phyloP scores from a whole-genome alignment of 2,797 vertebrate genomes.

The Eutrigla gurnardus region DNA sequence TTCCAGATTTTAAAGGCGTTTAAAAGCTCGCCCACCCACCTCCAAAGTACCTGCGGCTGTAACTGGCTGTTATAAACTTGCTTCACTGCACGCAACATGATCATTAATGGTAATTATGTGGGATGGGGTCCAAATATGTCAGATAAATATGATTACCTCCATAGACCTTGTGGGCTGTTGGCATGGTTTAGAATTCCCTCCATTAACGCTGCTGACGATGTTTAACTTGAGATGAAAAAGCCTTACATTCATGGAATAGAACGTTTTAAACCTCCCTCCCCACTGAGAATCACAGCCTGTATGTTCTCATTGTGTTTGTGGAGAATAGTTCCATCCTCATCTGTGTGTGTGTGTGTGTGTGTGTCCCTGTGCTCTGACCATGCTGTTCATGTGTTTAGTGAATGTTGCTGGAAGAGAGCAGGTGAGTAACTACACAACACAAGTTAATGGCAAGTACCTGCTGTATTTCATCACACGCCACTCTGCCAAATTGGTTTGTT shows the following conservation, averaged over 20 bases:
- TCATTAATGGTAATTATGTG: slow-evolving; percentile 57
- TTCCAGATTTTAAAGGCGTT: slow-evolving; percentile 55
- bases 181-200: neutral
- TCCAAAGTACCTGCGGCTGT: slow-evolving; percentile 45
- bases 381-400: slow-evolving; percentile 59
- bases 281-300: neutral
- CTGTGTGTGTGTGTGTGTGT: slow-evolving; percentile 59
- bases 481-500: neutral
- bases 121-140: slow-evolving; percentile 40
- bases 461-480: neutral
- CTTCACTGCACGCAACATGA: slow-evolving; percentile 34
- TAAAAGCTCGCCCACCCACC: slow-evolving; percentile 31
- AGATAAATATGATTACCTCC: slow-evolving; percentile 25
- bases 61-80: slow-evolving; percentile 19
- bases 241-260: slow-evolving; percentile 5
- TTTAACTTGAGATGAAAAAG: slow-evolving; percentile 12
- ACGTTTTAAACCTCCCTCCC: neutral
- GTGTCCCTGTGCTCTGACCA: slow-evolving; percentile 73
- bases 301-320: neutral
- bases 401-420: slow-evolving; percentile 49
- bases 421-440: slow-evolving; percentile 49
- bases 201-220: neutral
- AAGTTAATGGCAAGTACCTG: slow-evolving; percentile 15
- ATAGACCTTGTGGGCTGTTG: neutral
- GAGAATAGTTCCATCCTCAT: slow-evolving; percentile 27